Base-by-base conservation (phyloP, 2,888 invertebrate genomes). In the Synanthedon formicaeformis region DNA sequence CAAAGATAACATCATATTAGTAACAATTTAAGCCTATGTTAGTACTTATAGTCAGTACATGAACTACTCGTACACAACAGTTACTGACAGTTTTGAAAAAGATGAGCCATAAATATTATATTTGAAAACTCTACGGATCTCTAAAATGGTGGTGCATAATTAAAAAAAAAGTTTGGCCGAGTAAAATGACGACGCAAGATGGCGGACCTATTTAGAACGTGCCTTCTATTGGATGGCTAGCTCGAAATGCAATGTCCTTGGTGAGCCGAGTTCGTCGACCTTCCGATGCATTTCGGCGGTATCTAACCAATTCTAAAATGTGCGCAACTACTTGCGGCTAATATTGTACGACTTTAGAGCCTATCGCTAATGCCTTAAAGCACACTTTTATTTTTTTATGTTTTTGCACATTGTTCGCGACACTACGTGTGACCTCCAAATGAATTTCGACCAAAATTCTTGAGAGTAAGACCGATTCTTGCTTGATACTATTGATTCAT, bases 241-340 rank as follows among this genome's bases (percentile, higher is more conserved):
- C 78, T 76, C 82, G 82, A 83, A 86, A 85, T 87, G 86, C 86
- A 80, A 81, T 87, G 87, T 87, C 87, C 87, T 87, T 87, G 86
- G 85, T 69, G 75, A 66, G 69, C 69, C 69, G 56, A 73, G 86
- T 81, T 83, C 86, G 78, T 84, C 74, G 81, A 86, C 85, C 87
- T 86, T 81, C 79, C 83, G 80, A 83, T 87, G 87, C 87, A 87
- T 87, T 87, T 87, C 72, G 87, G 87, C 74, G 78, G 79, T 86
- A 84, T 77, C 67, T 58, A 55, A 60, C 64, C 64, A 64, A 66
- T 64, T 63, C 60, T 61, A 60, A 77, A 83, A 73, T 64, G 74
- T 60, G 34, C 73, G 62, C 56, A 63, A 50, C 41, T 48, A 55
- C 52, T 52, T 51, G 51, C 41, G 16, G 57, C 59, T 61, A 50